Evolutionary conservation across 64 coral and sea anemone species (phyloP).

Genomic region (Stichodactyla mertensii): DNA sequence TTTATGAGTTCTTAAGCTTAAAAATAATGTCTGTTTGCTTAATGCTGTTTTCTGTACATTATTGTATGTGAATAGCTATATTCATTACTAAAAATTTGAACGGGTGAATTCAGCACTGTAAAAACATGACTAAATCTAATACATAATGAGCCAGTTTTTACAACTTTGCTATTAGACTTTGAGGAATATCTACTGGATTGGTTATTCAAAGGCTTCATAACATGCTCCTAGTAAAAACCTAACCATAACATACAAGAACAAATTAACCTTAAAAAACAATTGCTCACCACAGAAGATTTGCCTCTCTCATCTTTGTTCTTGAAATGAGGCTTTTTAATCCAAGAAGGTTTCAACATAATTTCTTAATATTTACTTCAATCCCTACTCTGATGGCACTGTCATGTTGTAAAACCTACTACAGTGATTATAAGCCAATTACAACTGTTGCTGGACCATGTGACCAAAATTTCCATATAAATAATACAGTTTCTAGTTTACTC

Average conservation of each 20-base stretch:
- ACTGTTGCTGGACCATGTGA: background rate
- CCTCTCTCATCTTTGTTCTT: background rate
- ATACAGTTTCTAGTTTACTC: background rate
- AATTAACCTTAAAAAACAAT: background rate
- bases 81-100: background rate
- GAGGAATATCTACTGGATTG: background rate
- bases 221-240: background rate
- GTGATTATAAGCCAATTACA: background rate
- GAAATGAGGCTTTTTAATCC: background rate
- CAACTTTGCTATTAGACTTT: background rate
- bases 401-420: background rate
- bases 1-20: background rate
- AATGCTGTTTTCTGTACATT: background rate
- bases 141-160: background rate
- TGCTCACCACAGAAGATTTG: background rate
- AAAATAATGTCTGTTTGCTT: background rate
- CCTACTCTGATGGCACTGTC: background rate
- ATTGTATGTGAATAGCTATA: background rate
- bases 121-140: background rate
- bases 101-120: background rate
- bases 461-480: background rate
- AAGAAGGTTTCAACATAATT: conserved; percentile 15
- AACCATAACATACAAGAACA: background rate
- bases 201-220: background rate
- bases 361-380: background rate